Percentiles rank a stretch among this genome's conserved stretches.
Conservation (phyloP, 2,797 vertebrate genomes). For the Myiotriccus ornatus region DNA sequence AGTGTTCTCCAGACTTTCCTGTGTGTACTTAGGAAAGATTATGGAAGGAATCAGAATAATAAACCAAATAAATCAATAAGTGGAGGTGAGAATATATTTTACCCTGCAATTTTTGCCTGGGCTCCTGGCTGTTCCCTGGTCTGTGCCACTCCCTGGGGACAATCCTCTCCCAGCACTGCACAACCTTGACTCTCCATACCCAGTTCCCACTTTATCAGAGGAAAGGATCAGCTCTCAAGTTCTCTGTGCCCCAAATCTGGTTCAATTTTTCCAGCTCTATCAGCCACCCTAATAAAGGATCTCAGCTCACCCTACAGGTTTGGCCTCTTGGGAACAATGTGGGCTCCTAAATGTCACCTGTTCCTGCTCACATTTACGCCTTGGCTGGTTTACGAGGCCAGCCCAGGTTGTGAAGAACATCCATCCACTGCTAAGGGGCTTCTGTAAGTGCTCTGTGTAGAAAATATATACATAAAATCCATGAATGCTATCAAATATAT, state of each 20-base stretch:
- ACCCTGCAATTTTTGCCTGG: neutral
- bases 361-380: neutral
- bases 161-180: accelerated
- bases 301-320: neutral
- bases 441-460: neutral
- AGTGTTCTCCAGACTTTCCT: neutral
- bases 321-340: neutral
- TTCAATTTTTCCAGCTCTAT: slow-evolving; percentile 4
- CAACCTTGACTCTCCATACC: accelerated
- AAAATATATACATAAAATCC: neutral
- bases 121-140: neutral
- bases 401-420: neutral
- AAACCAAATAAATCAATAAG: neutral
- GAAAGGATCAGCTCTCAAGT: neutral
- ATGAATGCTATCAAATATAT: neutral
- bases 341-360: neutral
- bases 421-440: neutral
- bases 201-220: neutral
- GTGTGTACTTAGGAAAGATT: neutral
- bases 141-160: neutral
- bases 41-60: neutral
- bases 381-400: neutral
- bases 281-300: neutral
- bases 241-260: slow-evolving; percentile 34
- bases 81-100: neutral